Conservation (phyloP, 2,888 invertebrate species). For the Camptogramma bilineatum region DNA sequence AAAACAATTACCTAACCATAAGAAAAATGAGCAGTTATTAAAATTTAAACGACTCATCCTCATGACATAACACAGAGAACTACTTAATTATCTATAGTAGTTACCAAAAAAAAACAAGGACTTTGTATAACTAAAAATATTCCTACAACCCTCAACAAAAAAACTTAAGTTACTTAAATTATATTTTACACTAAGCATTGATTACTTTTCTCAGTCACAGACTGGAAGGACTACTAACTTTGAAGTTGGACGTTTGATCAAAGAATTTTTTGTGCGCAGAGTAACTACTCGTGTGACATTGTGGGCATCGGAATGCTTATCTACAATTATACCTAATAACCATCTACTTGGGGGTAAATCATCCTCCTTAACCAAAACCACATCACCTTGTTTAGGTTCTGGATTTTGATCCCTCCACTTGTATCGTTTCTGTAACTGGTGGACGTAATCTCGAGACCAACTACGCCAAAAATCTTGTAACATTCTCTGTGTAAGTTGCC, state of each 20-base stretch:
- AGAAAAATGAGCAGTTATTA: too few species aligned
- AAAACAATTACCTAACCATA: too few species aligned
- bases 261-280: background rate
- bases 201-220: background rate
- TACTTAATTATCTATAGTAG: too few species aligned
- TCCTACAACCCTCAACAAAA: too few species aligned
- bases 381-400: background rate
- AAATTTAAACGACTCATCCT: too few species aligned
- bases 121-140: too few species aligned
- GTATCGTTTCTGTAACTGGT: background rate
- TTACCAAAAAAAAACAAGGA: too few species aligned
- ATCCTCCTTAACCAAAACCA: slow-evolving; percentile 7
- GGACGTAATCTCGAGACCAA: slow-evolving; percentile 1
- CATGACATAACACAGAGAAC: too few species aligned
- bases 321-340: slow-evolving; percentile 34
- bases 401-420: slow-evolving; percentile 1
- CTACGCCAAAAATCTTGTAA: slow-evolving; percentile 8
- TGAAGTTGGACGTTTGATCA: slow-evolving; percentile 2
- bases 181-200: background rate
- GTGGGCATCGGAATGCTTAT: background rate
- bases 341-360: slow-evolving; percentile 3
- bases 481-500: slow-evolving; percentile 7
- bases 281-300: background rate
- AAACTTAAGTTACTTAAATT: background rate
- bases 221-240: background rate